phyloP scores from a whole-genome alignment of 2,113 vertebrate genomes.

The Callocephalon fimbriatum region DNA sequence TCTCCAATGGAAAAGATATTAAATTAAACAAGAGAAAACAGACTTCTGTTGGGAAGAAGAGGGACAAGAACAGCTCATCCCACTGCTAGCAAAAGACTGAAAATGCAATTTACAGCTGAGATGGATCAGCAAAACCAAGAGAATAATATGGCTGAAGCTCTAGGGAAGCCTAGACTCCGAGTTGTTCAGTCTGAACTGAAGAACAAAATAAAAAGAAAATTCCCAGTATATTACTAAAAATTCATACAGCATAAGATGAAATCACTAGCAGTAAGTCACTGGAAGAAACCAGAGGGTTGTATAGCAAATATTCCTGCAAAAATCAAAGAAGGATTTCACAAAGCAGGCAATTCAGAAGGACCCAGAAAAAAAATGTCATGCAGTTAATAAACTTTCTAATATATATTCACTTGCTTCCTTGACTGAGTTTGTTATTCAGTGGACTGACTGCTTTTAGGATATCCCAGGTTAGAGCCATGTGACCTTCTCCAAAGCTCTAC shows the following conservation, averaged over 20 bases:
- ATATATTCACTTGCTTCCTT: background rate
- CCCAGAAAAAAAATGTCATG: background rate
- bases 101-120: conserved; percentile 37
- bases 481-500: background rate
- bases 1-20: conserved; percentile 15
- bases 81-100: background rate
- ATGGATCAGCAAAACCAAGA: background rate
- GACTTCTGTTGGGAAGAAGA: background rate
- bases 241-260: background rate
- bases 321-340: background rate
- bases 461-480: background rate
- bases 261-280: background rate
- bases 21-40: conserved; percentile 35
- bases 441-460: background rate
- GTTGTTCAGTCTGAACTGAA: background rate
- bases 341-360: background rate
- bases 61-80: background rate
- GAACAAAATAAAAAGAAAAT: background rate
- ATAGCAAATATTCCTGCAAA: background rate
- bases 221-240: background rate
- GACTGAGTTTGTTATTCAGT: background rate
- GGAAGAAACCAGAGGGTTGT: background rate
- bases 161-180: background rate
- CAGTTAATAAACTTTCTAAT: background rate
- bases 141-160: background rate